Base-by-base conservation (phyloP, 2,888 invertebrate genomes). In the Oxytorus armatus region DNA sequence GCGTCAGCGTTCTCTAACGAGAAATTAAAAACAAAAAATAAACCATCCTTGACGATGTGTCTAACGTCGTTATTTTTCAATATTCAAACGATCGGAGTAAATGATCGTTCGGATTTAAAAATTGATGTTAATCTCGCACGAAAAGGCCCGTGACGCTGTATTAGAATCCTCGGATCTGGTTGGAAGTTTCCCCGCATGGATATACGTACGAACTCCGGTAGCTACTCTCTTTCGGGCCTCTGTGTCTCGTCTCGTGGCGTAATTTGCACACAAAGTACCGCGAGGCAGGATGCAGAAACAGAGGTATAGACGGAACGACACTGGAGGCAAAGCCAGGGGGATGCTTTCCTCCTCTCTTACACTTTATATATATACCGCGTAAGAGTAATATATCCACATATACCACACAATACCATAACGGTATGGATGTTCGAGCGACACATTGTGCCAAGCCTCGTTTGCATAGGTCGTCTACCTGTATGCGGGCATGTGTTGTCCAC, bases 221-320 rank as follows among this genome's bases (percentile, higher is more conserved):
- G 65, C 65, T 74, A 68, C 68, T 73, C 73, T 69, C 61, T 74
- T 65, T 55, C 39, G 39, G 65, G 68, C 68, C 77, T 73, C 80
- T 74, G 77, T 80, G 77, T 77, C 70, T 89, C 88, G 86, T 88
- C 86, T 86, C 86, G 85, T 82, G 57, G 88, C 87, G 89, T 89
- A 90, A 91, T 90, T 91, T 91, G 91, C 91, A 91, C 91, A 90
- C 90, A 91, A 91, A 91, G 90, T 91, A 87, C 89, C 85, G 84
- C 76, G 85, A 84, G 85, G 86, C 82, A 86, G 85, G 82, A 84
- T 84, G 82, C 78, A 84, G 74, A 65, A 59, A 72, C 51, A 79
- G 70, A 51, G 75, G 76, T 44, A n/a, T n/a, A 23, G 66, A 57
- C 33, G 49, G 44, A 76, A 76, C 73, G 78, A 82, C 76, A 83